Conservation (phyloP, 2,888 invertebrate genomes). For the Tinea trinotella region DNA sequence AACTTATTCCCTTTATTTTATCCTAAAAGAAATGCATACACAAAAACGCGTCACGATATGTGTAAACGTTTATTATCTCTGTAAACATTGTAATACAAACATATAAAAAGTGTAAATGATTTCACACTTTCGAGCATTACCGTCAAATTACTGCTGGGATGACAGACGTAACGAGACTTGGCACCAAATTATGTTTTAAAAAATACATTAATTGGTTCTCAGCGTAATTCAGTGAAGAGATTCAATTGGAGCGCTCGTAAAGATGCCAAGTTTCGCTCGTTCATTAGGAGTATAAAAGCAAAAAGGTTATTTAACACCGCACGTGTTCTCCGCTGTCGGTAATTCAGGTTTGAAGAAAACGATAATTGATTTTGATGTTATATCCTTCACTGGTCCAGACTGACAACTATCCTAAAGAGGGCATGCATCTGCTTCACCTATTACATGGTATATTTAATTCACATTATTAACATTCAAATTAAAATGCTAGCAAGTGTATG, state of each 20-base stretch:
- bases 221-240: not conserved
- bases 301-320: slow-evolving; percentile 15
- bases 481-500: not conserved
- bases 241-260: slow-evolving; percentile 4
- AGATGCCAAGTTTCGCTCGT: slow-evolving; percentile 10
- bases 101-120: slow-evolving; percentile 17
- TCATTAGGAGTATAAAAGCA: not conserved
- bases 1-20: not conserved
- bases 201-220: not conserved
- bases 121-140: slow-evolving; percentile 17
- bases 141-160: not conserved
- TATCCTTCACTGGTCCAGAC: not conserved
- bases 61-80: slow-evolving; percentile 14
- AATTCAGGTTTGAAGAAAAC: not conserved
- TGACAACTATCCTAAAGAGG: slow-evolving; percentile 11
- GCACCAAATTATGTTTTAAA: not conserved
- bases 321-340: slow-evolving; percentile 13
- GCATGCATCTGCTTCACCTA: slow-evolving; percentile 9
- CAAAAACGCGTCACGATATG: not conserved
- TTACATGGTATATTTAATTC: slow-evolving; percentile 13
- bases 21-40: not conserved
- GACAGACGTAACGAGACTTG: slow-evolving; percentile 9
- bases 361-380: slow-evolving; percentile 14
- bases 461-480: slow-evolving; percentile 11
- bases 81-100: slow-evolving; percentile 12